Evolutionary conservation across 2,888 invertebrate species (phyloP).

Genomic region (Hydrotaea diabolus): DNA sequence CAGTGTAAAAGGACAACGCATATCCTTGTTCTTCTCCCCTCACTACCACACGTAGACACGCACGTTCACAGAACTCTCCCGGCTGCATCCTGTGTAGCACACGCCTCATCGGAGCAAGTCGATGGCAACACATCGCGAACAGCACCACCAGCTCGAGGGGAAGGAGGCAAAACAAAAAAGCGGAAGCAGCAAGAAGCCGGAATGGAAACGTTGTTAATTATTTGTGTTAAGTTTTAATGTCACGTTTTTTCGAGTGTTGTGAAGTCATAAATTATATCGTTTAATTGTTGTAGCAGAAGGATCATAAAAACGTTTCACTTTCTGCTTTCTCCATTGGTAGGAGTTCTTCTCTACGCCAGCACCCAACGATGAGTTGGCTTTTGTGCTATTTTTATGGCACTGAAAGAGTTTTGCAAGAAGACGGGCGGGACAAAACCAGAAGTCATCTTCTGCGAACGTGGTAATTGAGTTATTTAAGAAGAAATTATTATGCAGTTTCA

Average conservation of each 20-base stretch:
- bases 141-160: no score
- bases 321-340: background rate
- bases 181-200: background rate
- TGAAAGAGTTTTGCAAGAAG: background rate
- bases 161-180: no score
- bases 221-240: conserved; percentile 58
- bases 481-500: conserved; percentile 23
- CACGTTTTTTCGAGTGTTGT: conserved; percentile 47
- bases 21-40: background rate
- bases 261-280: conserved; percentile 55
- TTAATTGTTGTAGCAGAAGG: conserved; percentile 55
- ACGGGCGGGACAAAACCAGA: no score
- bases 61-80: background rate
- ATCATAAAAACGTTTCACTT: conserved; percentile 46
- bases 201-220: conserved; percentile 49
- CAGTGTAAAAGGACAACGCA: background rate
- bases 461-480: conserved; percentile 29
- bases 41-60: background rate
- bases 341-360: background rate
- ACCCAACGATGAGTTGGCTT: background rate
- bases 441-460: no score
- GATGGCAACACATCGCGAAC: no score
- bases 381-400: background rate
- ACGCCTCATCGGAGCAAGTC: no score
- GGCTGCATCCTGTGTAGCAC: no score